These are phyloP conservation scores for Hiodon tergisus DNA, from an alignment of 2,113 vertebrate genomes.

Conservation along the genomic window DNA sequence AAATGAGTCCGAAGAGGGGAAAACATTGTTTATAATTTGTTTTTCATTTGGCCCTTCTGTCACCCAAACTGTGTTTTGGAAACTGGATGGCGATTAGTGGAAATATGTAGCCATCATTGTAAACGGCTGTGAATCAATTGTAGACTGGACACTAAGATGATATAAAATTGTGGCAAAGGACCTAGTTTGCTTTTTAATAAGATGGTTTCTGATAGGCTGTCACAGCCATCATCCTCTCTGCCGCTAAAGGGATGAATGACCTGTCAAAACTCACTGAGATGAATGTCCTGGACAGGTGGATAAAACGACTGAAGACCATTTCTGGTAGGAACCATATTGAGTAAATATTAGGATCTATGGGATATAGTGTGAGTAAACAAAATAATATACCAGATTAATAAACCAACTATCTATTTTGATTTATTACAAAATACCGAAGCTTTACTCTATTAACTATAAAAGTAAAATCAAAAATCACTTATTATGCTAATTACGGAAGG, in stretches of 20 bases:
- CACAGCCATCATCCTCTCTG: conserved; percentile 9
- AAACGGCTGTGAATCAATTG: conserved; percentile 3
- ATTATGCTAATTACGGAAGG: background rate
- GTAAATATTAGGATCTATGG: no score
- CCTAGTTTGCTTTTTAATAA: background rate
- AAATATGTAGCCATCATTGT: background rate
- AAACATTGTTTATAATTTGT: background rate
- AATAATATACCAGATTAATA: background rate
- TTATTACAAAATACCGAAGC: background rate
- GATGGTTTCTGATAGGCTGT: conserved; percentile 6
- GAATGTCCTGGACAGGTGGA: background rate
- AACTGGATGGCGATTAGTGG: background rate
- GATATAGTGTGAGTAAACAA: background rate
- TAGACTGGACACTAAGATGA: background rate
- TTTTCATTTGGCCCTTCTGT: background rate
- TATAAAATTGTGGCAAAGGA: conserved; percentile 1
- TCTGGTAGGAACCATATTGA: background rate
- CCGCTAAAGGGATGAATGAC: background rate
- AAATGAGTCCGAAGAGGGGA: background rate
- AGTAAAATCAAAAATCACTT: background rate
- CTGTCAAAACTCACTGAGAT: background rate
- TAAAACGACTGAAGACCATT: background rate
- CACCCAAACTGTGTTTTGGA: conserved; percentile 3
- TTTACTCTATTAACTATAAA: background rate
- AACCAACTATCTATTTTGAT: no score